Evolutionary conservation across 2,888 invertebrate genomes (phyloP).

Genomic region (Drosophila meridionalis): DNA sequence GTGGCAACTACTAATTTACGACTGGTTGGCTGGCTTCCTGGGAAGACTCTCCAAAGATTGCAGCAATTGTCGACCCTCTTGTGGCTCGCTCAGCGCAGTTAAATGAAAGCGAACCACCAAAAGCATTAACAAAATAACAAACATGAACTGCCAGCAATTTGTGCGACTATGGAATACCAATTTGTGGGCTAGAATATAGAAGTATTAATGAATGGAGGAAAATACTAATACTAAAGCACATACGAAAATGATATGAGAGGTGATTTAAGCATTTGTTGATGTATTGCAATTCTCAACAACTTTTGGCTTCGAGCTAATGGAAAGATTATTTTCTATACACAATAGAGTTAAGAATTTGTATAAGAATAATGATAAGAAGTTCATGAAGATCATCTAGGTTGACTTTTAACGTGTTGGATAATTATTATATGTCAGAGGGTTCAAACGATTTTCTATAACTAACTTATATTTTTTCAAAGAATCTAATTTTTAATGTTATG

Average conservation of each 20-base stretch:
- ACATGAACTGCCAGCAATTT: background rate
- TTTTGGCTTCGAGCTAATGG: background rate
- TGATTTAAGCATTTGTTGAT: too few relatives aligned
- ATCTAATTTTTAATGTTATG: too few relatives aligned
- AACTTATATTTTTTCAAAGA: too few relatives aligned
- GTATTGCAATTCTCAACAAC: too few relatives aligned
- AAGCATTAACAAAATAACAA: constrained; percentile 48
- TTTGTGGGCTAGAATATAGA: background rate
- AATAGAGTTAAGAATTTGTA: too few relatives aligned
- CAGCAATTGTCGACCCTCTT: constrained; percentile 63
- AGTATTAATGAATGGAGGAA: background rate
- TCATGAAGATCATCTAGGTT: too few relatives aligned
- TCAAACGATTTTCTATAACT: too few relatives aligned
- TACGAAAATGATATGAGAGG: too few relatives aligned
- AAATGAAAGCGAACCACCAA: constrained; percentile 62
- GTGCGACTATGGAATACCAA: constrained; percentile 21
- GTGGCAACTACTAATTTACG: constrained; percentile 68
- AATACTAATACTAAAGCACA: background rate
- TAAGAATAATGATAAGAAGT: too few relatives aligned
- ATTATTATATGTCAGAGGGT: too few relatives aligned
- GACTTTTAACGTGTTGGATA: too few relatives aligned
- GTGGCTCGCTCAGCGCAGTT: constrained; percentile 49
- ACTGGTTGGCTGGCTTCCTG: constrained; percentile 47
- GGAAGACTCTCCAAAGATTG: constrained; percentile 72
- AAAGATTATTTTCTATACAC: background rate